Evolutionary conservation across 37 sponge, comb jelly and placozoan genomes (phyloP), one percentile per base, ranked within the genome.

Genomic region (Chondrosia reniformis): DNA sequence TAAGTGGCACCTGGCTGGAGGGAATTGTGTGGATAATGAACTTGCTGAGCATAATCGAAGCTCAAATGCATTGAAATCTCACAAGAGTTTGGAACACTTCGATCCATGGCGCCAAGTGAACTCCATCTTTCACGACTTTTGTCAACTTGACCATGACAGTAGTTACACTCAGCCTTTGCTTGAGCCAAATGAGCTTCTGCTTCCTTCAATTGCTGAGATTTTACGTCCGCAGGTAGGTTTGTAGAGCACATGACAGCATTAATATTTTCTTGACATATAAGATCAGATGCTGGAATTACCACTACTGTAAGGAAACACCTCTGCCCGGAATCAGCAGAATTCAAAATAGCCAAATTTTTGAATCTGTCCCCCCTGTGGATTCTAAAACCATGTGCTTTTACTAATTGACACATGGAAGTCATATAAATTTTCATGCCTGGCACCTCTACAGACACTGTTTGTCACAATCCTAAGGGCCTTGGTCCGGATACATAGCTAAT

Each of bases 1-100:
- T 74, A 82, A 6, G 65, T 2, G 58, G 83, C 76, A 6, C 83
- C 61, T 15, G 75, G 75, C 24, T 82, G 83, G 8, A 46, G 64
- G 46, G 58, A 76, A 74, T 58, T 72, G 34, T 33, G 38, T 41
- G 83, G 75, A 74, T 74, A 80, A 67, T 45, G 46, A 10, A 75
- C 55, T 75, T 75, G 76, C 30, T 75, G 76, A 22, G 76, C 76
- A 44, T 33, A 45, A 75, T 75, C 55, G 33, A 75, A 75, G 44
- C 49, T 75, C 10, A 75, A 24, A 75, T 75, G 76, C 30, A 75
- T 15, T 49, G 54, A 49, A 49, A 49, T 49, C 17, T 49, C 54
- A 17, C 54, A 17, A 49, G 54, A 49, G 17, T 49, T 49, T 49
- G 54, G 54, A 49, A 17, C 17, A 49, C 54, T 49, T 49, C 15